Base-by-base conservation (phyloP, 1,140 invertebrate genomes). In the Bathynomus jamesi region DNA sequence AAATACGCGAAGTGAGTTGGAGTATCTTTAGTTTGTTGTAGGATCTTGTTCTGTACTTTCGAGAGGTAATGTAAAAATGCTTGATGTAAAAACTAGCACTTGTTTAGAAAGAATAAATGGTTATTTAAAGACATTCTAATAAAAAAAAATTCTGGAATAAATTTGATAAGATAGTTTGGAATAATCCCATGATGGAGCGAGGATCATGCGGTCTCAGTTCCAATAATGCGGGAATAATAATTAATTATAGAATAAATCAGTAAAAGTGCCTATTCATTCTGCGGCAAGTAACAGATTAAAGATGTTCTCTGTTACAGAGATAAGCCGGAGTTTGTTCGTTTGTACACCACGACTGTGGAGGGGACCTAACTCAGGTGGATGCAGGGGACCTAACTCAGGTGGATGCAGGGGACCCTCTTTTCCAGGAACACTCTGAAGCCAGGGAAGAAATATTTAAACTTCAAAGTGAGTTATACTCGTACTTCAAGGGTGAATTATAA, bases 291-390 rank as follows among this genome's bases (percentile, higher is more conserved):
- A 40, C 1, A 65, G 28, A 21, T 28, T 64, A 5, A 32, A 28
- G 0, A 3, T 24, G 4, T 65, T 68, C 62, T 28, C n/a, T 60
- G 28, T 46, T 64, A 4, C 66, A 76, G 75, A 28, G 75, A 76
- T 10, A 31, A 65, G 4, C 72, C 72, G 40, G 72, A 74, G 32
- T 74, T 76, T 53, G 32, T 76, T 24, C 21, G 29, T 17, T 61
- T 76, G 30, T 74, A 74, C n/a, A n/a, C 25, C 61, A 71, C 31
- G 75, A 76, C 25, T 65, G 66, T 70, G 75, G 75, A 7, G 75
- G 75, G n/a, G 65, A 73, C 27, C 27, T 73, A 21, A 17, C 40
- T 53, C 11, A 53, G 2, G 40, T 53, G 2, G 1, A 53, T 17
- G 40, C 13, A 53, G 21, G 21, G 13, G 40, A 53, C 5, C 21